Evolutionary conservation across 2,888 invertebrate genomes (phyloP).

Genomic region (Macaria liturata): DNA sequence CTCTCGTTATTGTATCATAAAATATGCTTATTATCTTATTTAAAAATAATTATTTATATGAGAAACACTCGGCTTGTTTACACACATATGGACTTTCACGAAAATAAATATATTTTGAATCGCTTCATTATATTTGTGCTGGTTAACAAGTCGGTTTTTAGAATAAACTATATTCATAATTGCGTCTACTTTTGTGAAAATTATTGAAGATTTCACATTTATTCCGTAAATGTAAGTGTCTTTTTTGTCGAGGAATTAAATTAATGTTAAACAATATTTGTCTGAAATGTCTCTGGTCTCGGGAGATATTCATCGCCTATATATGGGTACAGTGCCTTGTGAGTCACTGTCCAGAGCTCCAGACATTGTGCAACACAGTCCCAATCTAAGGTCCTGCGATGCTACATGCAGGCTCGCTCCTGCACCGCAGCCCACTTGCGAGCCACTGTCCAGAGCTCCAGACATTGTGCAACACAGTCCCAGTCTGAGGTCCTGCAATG

Average conservation of each 20-base stretch:
- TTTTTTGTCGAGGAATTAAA: no score
- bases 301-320: no score
- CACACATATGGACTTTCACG: conserved; percentile 26
- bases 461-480: no score
- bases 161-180: no score
- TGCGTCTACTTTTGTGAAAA: no score
- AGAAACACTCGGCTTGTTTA: conserved; percentile 24
- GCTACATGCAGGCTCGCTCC: conserved; percentile 33
- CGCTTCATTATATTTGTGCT: conserved; percentile 26
- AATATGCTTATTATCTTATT: conserved; percentile 44
- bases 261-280: no score
- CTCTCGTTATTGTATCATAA: conserved; percentile 45
- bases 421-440: conserved; percentile 53
- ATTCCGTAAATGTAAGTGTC: no score
- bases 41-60: conserved; percentile 39
- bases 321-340: no score
- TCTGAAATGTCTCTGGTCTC: no score
- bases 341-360: no score
- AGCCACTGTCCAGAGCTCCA: conserved; percentile 26
- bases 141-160: conserved; percentile 7
- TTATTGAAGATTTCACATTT: no score
- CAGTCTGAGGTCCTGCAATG: neutral
- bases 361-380: no score
- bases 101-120: conserved; percentile 22
- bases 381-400: neutral